Base-by-base conservation (phyloP, 2,113 vertebrate species). In the Cheirogaleus medius region DNA sequence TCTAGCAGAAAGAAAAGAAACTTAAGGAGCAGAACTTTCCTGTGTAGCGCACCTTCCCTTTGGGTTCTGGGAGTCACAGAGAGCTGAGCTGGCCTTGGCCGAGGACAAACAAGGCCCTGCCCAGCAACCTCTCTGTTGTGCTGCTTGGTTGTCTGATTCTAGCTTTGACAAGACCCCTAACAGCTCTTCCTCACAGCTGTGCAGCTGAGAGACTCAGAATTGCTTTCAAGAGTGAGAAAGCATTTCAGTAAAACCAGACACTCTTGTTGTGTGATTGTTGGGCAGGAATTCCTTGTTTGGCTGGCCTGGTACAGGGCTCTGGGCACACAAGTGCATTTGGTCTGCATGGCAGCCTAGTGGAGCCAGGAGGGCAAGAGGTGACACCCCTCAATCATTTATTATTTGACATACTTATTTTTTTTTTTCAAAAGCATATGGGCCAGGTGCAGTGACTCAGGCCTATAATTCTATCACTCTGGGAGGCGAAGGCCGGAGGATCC, bases 211-310 rank as follows among this genome's bases (percentile, higher is more conserved):
- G 4, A 37, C 68, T 94, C 71, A 87, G 80, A 92, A 84, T 18
- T 94, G 54, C 71, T 92, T 92, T 92, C 11, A 21, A 66, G 86
- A 91, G 27, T 63, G 84, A 93, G 90, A 95, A 74, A 93, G 47
- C 49, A 20, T 32, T 86, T 84, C 39, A 58, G 58, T 90, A 76
- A 90, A 73, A 87, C 25, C 4, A 15, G 73, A 47, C 20, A 12
- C 66, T 88, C 44, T 52, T 47, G 49, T 93, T 68, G 34, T 76
- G 13, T 0, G 29, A 66, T 74, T 66, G 63, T 94, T 82, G 82
- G 81, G 71, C 89, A 81, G 54, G 85, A 85, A 87, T 87, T 76
- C 92, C 94, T 93, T 89, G 73, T 95, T 87, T 91, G 60, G 80
- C 86, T 44, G 80, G 60, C 8, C 0, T 60, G 32, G 49, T 84